phyloP scores from a whole-genome alignment of 2,113 vertebrate species.

The Atlantisia rogersi region DNA sequence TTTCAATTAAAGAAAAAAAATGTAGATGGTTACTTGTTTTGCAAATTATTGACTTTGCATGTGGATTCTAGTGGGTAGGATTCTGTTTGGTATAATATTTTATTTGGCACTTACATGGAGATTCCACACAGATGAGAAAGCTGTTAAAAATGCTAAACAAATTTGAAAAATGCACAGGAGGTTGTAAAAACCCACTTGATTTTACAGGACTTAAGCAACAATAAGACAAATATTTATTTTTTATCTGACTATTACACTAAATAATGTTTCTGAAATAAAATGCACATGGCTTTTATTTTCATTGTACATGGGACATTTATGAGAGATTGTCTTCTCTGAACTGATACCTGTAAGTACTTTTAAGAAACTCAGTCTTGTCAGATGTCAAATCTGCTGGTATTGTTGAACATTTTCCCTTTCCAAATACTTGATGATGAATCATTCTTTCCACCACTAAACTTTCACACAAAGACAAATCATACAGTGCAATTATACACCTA shows the following conservation, averaged over 20 bases:
- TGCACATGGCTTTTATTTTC: neutral
- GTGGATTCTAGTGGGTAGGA: neutral
- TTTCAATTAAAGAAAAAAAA: neutral
- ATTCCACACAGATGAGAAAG: neutral
- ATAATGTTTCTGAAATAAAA: neutral
- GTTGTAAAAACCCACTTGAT: neutral
- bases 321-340: neutral
- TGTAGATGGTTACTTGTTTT: neutral
- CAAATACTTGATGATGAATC: neutral
- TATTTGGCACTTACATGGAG: neutral
- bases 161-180: neutral
- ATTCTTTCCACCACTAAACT: neutral
- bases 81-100: neutral
- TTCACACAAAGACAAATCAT: neutral
- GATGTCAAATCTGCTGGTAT: neutral
- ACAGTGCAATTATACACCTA: neutral
- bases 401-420: neutral
- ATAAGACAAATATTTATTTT: neutral
- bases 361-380: neutral
- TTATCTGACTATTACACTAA: neutral
- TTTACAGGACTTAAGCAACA: neutral
- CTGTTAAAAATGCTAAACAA: neutral
- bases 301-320: neutral
- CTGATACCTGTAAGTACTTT: neutral
- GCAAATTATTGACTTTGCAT: neutral